Percentiles rank a stretch among this genome's conserved stretches.
These are phyloP conservation scores for Standfussiana lucernea DNA, from an alignment of 2,888 invertebrate species.

Conservation along the genomic window DNA sequence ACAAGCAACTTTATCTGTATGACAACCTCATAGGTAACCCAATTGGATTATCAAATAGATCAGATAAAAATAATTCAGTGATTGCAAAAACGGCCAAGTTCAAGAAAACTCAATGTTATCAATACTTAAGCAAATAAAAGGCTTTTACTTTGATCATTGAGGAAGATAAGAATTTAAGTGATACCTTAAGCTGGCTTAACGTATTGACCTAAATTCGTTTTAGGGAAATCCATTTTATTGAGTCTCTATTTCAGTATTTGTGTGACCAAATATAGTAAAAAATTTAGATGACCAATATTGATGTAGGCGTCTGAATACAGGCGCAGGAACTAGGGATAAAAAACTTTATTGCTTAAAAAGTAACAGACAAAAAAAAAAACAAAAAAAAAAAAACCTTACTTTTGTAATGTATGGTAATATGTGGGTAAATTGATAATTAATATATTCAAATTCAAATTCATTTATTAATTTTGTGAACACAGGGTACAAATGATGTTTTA, in stretches of 20 bases:
- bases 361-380: too few relatives aligned
- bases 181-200: not conserved
- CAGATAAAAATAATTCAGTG: not conserved
- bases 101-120: constrained; percentile 15
- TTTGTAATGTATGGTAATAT: too few relatives aligned
- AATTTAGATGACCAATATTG: not conserved
- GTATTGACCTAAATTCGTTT: not conserved
- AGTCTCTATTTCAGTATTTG: not conserved
- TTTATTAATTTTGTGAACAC: too few relatives aligned
- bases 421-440: too few relatives aligned
- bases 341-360: too few relatives aligned
- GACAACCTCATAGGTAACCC: constrained; percentile 25
- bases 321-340: not conserved
- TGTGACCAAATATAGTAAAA: not conserved
- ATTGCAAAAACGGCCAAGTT: constrained; percentile 50
- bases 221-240: not conserved
- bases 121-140: not conserved
- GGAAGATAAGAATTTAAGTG: not conserved
- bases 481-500: too few relatives aligned
- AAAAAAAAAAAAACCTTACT: too few relatives aligned
- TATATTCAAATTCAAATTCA: too few relatives aligned
- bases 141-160: not conserved
- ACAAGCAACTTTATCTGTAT: constrained; percentile 1
- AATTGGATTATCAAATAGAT: constrained; percentile 17
- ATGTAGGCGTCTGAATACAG: not conserved